phyloP scores from a whole-genome alignment of 2,888 invertebrate species.

The Lomographa bimaculata region DNA sequence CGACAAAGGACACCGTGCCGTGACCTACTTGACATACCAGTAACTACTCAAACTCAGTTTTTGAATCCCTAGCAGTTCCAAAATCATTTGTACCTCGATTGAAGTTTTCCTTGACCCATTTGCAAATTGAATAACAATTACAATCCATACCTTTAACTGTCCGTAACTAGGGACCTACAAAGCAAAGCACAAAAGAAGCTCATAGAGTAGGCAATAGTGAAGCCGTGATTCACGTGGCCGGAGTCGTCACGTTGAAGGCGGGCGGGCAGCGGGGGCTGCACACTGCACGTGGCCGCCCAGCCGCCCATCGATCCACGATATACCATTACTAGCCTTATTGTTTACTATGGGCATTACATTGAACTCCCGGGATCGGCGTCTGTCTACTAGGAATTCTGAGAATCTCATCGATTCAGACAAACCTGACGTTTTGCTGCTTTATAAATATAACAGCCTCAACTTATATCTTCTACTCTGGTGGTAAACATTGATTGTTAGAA shows the following conservation, averaged over 20 bases:
- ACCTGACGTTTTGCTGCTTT: no score
- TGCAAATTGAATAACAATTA: no score
- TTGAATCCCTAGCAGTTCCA: no score
- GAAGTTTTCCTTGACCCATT: conserved; percentile 8
- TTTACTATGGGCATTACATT: conserved; percentile 18
- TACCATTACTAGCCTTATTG: conserved; percentile 18
- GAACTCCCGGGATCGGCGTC: background rate
- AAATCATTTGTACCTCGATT: conserved; percentile 10
- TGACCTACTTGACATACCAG: no score
- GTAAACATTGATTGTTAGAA: no score
- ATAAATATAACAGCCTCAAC: no score
- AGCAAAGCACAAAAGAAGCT: conserved; percentile 33
- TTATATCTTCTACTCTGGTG: no score
- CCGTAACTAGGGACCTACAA: conserved; percentile 7
- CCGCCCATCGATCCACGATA: conserved; percentile 41
- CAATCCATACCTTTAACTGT: conserved; percentile 12
- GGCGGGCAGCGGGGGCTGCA: conserved; percentile 32
- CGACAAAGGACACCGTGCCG: no score
- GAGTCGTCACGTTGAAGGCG: conserved; percentile 43
- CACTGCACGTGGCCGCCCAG: conserved; percentile 50
- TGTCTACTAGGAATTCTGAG: no score
- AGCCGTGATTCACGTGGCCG: conserved; percentile 43
- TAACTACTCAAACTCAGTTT: no score
- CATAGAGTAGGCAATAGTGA: conserved; percentile 36
- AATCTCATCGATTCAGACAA: no score